These are phyloP conservation scores for Merluccius polli DNA, from an alignment of 2,797 vertebrate genomes.

Conservation along the genomic window DNA sequence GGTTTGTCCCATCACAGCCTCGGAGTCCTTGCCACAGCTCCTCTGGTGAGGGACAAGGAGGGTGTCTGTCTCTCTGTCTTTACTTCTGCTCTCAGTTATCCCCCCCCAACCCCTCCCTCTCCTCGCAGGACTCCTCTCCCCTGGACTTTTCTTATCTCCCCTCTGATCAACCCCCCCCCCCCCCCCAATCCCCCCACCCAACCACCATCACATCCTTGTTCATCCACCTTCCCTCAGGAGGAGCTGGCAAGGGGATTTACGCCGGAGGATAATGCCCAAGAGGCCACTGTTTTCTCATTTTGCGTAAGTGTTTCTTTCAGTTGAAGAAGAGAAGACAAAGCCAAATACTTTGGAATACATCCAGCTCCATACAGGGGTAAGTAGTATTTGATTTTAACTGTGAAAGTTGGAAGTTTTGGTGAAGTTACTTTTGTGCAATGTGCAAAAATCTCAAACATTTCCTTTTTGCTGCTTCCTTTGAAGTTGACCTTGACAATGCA, in stretches of 20 bases:
- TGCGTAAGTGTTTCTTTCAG: slow-evolving; percentile 33
- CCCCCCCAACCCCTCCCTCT: background rate
- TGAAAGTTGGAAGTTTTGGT: slow-evolving; percentile 1
- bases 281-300: slow-evolving; percentile 45
- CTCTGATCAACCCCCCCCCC: slow-evolving; percentile 6
- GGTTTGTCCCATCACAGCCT: slow-evolving; percentile 68
- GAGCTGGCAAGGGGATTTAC: slow-evolving; percentile 50
- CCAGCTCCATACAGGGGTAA: slow-evolving; percentile 68
- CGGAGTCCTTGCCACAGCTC: slow-evolving; percentile 64
- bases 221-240: slow-evolving; percentile 50
- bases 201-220: slow-evolving; percentile 35
- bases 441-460: background rate
- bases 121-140: slow-evolving; percentile 25
- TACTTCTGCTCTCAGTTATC: slow-evolving; percentile 27
- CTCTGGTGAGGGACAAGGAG: slow-evolving; percentile 62
- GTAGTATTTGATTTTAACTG: slow-evolving; percentile 25
- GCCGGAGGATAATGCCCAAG: slow-evolving; percentile 69
- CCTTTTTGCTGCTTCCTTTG: background rate
- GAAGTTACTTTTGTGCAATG: slow-evolving; percentile 2
- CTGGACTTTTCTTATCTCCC: background rate
- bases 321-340: slow-evolving; percentile 31
- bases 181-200: slow-evolving; percentile 31
- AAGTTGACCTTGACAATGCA: slow-evolving; percentile 16
- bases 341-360: slow-evolving; percentile 56
- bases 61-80: slow-evolving; percentile 49